Evolutionary conservation across 2,888 invertebrate species (phyloP).

Genomic region (Hemaris fuciformis): DNA sequence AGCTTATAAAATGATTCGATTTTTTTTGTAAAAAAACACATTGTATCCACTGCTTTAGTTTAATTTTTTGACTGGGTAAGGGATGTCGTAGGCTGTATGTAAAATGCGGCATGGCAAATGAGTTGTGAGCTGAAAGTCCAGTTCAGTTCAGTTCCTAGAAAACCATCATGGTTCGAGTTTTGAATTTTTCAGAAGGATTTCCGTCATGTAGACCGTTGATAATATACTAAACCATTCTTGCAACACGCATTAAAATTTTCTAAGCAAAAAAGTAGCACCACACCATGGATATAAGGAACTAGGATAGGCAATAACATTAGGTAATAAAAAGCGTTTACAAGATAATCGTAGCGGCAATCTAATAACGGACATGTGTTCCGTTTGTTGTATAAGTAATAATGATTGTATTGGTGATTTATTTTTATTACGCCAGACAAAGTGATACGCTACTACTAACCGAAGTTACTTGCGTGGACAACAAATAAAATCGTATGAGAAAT

Average conservation of each 20-base stretch:
- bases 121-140: too few relatives aligned
- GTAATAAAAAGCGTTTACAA: not conserved
- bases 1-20: not conserved
- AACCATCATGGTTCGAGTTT: too few relatives aligned
- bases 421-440: conserved; percentile 39
- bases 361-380: not conserved
- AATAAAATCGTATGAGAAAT: not conserved
- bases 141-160: too few relatives aligned
- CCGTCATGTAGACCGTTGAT: not conserved
- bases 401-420: conserved; percentile 44
- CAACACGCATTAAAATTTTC: not conserved
- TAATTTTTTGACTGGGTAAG: too few relatives aligned
- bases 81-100: too few relatives aligned
- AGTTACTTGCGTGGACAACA: not conserved
- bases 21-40: too few relatives aligned
- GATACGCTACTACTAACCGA: not conserved
- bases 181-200: not conserved
- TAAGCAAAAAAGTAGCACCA: not conserved
- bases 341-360: not conserved
- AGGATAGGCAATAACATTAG: not conserved
- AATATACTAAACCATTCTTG: not conserved
- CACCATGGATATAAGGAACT: not conserved
- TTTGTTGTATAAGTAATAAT: not conserved
- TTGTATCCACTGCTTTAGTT: too few relatives aligned
- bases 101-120: too few relatives aligned